Conservation (phyloP, 1,140 invertebrate species). For the Elymnias hypermnestra region DNA sequence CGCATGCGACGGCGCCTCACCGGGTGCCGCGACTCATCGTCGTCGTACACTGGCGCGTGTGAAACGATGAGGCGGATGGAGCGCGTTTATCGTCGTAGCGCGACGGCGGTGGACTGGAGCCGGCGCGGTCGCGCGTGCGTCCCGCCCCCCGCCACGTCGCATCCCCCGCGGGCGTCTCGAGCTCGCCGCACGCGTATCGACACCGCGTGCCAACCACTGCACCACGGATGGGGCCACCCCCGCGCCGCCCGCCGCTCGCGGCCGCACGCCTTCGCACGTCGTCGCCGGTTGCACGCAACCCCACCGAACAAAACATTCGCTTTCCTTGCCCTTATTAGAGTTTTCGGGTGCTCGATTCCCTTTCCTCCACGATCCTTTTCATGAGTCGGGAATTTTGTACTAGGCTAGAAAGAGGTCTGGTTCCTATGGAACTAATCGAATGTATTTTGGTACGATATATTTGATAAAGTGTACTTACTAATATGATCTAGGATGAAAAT, state of each 20-base stretch:
- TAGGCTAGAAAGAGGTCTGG: background rate
- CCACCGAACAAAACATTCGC: slow-evolving; percentile 39
- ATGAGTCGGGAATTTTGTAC: too few species aligned
- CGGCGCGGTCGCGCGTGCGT: slow-evolving; percentile 36
- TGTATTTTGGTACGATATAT: background rate
- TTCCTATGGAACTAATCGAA: background rate
- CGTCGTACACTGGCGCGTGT: slow-evolving; percentile 49
- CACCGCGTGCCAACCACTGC: slow-evolving; percentile 56
- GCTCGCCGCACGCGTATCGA: slow-evolving; percentile 56
- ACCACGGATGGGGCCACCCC: slow-evolving; percentile 34
- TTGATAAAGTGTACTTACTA: too few species aligned
- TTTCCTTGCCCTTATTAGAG: slow-evolving; percentile 39
- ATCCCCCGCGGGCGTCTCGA: slow-evolving; percentile 28
- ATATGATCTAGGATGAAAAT: too few species aligned
- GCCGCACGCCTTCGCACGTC: slow-evolving; percentile 34
- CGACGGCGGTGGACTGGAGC: slow-evolving; percentile 49
- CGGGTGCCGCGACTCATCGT: slow-evolving; percentile 51
- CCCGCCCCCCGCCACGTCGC: slow-evolving; percentile 27
- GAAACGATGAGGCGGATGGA: slow-evolving; percentile 29
- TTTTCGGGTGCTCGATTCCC: slow-evolving; percentile 19
- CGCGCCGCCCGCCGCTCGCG: slow-evolving; percentile 24
- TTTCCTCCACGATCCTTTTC: background rate
- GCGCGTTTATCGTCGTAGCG: slow-evolving; percentile 44
- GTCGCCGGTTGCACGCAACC: slow-evolving; percentile 34
- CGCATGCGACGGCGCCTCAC: slow-evolving; percentile 55